Evolutionary conservation across 2,113 vertebrate genomes (phyloP).

Genomic region (Lepus europaeus): DNA sequence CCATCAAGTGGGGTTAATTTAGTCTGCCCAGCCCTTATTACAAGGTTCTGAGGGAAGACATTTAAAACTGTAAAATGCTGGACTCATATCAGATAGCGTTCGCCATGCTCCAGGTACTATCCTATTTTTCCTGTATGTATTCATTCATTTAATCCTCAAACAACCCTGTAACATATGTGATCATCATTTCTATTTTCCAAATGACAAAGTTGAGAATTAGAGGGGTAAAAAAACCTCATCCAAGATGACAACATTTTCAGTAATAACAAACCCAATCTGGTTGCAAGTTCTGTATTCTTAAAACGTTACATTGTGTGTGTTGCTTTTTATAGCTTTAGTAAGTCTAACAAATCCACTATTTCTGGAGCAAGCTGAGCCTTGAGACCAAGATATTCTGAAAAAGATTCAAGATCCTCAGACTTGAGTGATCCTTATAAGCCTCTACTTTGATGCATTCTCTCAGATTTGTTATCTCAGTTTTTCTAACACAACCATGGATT

Average conservation of each 20-base stretch:
- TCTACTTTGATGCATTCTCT: conserved; percentile 59
- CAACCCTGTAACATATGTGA: not conserved
- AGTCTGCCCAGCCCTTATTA: conserved; percentile 35
- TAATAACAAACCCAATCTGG: not conserved
- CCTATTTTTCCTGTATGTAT: conserved; percentile 6
- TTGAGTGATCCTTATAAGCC: conserved; percentile 51
- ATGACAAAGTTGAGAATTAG: conserved; percentile 40
- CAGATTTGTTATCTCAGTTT: conserved; percentile 47
- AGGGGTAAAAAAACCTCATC: not conserved
- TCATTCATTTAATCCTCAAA: conserved; percentile 47
- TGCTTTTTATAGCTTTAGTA: conserved; percentile 65
- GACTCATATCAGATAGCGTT: conserved; percentile 1
- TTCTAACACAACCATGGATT: conserved; percentile 48
- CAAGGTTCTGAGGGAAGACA: not conserved
- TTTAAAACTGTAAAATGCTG: conserved; percentile 36
- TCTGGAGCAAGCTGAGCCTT: conserved; percentile 48
- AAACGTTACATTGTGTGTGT: conserved; percentile 12
- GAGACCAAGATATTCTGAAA: conserved; percentile 64
- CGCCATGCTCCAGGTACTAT: not conserved
- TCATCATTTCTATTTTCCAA: conserved; percentile 35
- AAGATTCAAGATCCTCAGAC: conserved; percentile 58
- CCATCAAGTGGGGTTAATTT: conserved; percentile 32
- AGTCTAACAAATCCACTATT: conserved; percentile 58
- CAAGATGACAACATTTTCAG: conserved; percentile 4
- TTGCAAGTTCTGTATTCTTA: conserved; percentile 30